Evolutionary conservation across 2,113 vertebrate species (phyloP), one percentile per base, ranked within the genome.

Genomic region (Ellobius talpinus): DNA sequence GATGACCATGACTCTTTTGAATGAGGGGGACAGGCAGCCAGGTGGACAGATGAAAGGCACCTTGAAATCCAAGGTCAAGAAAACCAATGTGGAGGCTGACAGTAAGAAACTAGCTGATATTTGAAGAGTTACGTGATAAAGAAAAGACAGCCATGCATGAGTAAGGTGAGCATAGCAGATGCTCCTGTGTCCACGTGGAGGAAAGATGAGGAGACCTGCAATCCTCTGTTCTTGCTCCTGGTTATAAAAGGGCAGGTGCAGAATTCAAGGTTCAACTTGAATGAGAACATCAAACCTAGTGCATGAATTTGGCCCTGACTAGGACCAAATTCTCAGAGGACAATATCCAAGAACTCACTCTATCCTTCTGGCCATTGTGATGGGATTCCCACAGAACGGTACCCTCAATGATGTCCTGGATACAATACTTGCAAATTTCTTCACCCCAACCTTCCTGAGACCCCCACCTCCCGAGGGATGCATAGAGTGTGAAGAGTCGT

Each of bases 61-160:
- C 96, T 88, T 96, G 76, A 93, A 96, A 90, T 92, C 92, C 66
- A 95, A 97, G 95, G 97, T 97, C 95, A 95, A 93, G 96, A 92
- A 86, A 17, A 95, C 66, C 82, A 86, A 95, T 1, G 0, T 92
- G 76, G 72, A 92, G 85, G 72, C 92, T 76, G 88, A 90, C 95
- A 86, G 74, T 65, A 97, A 98, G 92, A 94, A 93, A 93, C 42
- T 5, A 0, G 93, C 72, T 61, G 33, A 68, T 88, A 63, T 97
- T 94, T 95, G 96, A 97, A 97, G 91, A 96, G 85, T 90, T 92
- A 55, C 0, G 2, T 12, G 87, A 97, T 97, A 73, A 92, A 94
- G 96, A 58, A 81, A 31, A 87, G 55, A 65, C 33, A 95, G 70
- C n/a, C 91, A 94, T 70, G 23, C 91, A 94, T 70, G 23, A 52